phyloP scores from a whole-genome alignment of 2,113 vertebrate genomes.

The Callospermophilus lateralis region DNA sequence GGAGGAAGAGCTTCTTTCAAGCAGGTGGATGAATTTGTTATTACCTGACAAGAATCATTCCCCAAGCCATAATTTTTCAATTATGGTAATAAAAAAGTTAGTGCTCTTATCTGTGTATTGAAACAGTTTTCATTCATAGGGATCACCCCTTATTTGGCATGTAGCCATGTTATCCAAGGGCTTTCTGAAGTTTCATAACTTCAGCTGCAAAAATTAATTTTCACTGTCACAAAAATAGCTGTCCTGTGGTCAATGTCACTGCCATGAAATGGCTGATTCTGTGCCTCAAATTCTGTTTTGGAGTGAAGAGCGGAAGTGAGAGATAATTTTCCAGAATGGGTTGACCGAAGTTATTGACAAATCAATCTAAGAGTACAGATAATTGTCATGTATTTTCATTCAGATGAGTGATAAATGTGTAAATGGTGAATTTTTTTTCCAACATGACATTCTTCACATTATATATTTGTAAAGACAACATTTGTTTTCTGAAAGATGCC shows the following conservation, averaged over 20 bases:
- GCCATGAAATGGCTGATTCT: background rate
- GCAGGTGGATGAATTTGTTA: conserved; percentile 72
- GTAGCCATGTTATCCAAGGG: conserved; percentile 53
- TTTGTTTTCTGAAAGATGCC: conserved; percentile 46
- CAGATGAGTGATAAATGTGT: conserved; percentile 10
- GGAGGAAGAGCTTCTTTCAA: conserved; percentile 56
- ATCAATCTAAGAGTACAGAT: conserved; percentile 33
- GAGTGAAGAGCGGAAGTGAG: background rate
- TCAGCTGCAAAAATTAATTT: conserved; percentile 73
- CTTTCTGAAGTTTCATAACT: conserved; percentile 68
- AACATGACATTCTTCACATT: background rate
- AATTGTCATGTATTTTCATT: conserved; percentile 65
- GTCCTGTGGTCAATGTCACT: conserved; percentile 23
- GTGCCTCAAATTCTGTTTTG: conserved; percentile 32
- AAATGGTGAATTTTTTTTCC: conserved; percentile 29
- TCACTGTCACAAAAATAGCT: background rate
- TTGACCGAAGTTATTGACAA: conserved; percentile 51
- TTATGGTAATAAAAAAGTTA: conserved; percentile 77
- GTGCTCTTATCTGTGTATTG: conserved; percentile 21
- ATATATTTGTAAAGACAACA: background rate
- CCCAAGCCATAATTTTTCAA: conserved; percentile 70
- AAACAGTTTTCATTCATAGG: conserved; percentile 66
- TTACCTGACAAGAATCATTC: conserved; percentile 75
- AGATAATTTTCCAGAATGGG: conserved; percentile 46
- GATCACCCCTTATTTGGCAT: background rate